Conservation (phyloP, 2,113 vertebrate genomes). For the Podarcis cretensis region DNA sequence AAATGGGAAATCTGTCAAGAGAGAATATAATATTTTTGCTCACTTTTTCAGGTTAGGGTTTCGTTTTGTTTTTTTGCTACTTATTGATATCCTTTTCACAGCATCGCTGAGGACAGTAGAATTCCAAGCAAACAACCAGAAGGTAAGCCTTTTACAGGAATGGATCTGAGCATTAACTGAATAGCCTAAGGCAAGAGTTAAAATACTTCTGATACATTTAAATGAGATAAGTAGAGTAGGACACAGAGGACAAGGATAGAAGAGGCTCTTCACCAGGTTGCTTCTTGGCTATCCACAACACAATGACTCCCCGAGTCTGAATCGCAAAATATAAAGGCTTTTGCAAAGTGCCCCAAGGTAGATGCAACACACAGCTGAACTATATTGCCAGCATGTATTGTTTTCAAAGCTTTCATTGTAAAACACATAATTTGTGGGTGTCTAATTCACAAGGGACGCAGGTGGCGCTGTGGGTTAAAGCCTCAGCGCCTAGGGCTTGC, state of each 20-base stretch:
- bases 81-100: constrained; percentile 53
- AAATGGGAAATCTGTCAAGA: constrained; percentile 34
- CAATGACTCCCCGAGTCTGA: constrained; percentile 38
- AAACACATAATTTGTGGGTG: neutral
- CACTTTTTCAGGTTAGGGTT: constrained; percentile 42
- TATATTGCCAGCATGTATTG: constrained; percentile 13
- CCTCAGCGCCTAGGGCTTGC: too few relatives aligned
- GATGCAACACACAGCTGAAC: constrained; percentile 41
- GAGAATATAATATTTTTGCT: constrained; percentile 34
- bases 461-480: too few relatives aligned
- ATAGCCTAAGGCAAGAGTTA: constrained; percentile 69
- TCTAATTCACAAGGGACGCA: too few relatives aligned
- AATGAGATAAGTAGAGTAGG: constrained; percentile 64
- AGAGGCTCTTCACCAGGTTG: constrained; percentile 19
- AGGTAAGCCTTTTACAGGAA: constrained; percentile 57
- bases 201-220: constrained; percentile 71
- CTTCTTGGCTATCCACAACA: constrained; percentile 48
- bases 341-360: constrained; percentile 29
- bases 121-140: constrained; percentile 65
- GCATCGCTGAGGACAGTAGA: constrained; percentile 51
- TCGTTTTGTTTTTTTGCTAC: neutral
- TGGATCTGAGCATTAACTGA: constrained; percentile 67
- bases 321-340: constrained; percentile 52
- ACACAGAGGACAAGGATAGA: neutral
- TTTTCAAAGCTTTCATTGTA: constrained; percentile 28